Base-by-base conservation (phyloP, 2,797 vertebrate genomes). In the Chaenodraco wilsoni region DNA sequence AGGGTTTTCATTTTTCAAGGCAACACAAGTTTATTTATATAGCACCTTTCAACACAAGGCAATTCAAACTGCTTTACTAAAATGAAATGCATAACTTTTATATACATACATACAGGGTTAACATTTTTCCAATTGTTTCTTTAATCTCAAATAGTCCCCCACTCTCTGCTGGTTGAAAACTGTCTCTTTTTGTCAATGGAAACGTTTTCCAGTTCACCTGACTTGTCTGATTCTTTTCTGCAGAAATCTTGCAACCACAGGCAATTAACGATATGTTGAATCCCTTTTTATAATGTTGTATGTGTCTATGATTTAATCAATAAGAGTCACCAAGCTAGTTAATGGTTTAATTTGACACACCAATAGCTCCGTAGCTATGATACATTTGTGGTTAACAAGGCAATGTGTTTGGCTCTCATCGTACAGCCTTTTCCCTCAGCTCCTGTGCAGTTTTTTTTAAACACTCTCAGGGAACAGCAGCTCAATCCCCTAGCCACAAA, bases 401-500 rank as follows among this genome's bases (percentile, higher is more conserved):
- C 48, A 83, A 51, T 57, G 40, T 44, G 48, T 44, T 65, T 69
- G 46, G 21, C 48, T 43, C 23, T 54, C 31, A 44, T 1, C 67
- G 5, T 9, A 33, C 54, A 56, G 27, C 63, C 17, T 21, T 68
- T 60, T 48, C 60, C 61, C 63, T n/a, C 66, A 52, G 60, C 65
- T 68, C 55, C 8, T 63, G 50, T 69, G 50, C 65, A 43, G 65
- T 78, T 37, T 37, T 37, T 79, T 19, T 55, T 48, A 59, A 68
- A 54, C 41, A 1, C 72, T 77, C 60, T 59, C 45, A 45, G 70
- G 77, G 74, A 78, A 41, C 41, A 72, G 44, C 52, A 44, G 57
- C 72, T 65, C 84, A 82, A 78, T 89, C 81, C 89, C 91, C 85
- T 40, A 68, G 82, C 81, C 82, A 41, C 75, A 74, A 59, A 72